Percentiles rank a stretch among this genome's conserved stretches.
Conservation (phyloP, 1,140 invertebrate species). For the Laodelphax striatellus region DNA sequence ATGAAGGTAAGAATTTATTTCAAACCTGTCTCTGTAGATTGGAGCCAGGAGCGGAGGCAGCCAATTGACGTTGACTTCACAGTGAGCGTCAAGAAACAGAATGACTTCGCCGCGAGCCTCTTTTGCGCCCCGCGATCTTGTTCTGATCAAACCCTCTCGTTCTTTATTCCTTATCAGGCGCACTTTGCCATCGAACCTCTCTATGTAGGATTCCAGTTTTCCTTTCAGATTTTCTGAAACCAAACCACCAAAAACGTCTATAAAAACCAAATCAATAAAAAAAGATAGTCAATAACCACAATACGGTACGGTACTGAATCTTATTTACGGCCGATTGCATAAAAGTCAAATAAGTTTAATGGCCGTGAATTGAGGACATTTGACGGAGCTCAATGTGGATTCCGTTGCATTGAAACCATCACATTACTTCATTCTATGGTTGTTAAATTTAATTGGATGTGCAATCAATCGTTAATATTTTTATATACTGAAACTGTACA, state of each 20-base stretch:
- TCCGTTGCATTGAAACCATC: too few species aligned
- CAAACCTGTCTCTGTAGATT: conserved; percentile 71
- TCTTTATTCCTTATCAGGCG: conserved; percentile 74
- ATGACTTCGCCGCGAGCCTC: conserved; percentile 92
- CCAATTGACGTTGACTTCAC: conserved; percentile 93
- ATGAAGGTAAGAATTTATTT: too few species aligned
- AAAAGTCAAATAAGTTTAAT: too few species aligned
- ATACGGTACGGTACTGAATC: too few species aligned
- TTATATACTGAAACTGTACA: too few species aligned
- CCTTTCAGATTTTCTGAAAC: conserved; percentile 74
- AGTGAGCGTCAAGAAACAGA: conserved; percentile 92
- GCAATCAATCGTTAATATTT: too few species aligned
- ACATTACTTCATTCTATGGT: too few species aligned
- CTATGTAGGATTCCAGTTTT: conserved; percentile 82
- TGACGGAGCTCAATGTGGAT: too few species aligned
- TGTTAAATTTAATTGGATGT: too few species aligned
- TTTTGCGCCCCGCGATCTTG: conserved; percentile 83
- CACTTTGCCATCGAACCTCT: conserved; percentile 78
- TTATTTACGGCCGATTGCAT: too few species aligned
- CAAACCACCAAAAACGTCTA: conserved; percentile 7
- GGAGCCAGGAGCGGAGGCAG: conserved; percentile 87
- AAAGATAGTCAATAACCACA: neutral
- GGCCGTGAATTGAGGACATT: too few species aligned
- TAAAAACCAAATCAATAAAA: too few species aligned
- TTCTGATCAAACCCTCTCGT: conserved; percentile 83